Base-by-base conservation (phyloP, 2,888 invertebrate species). In the Latrodectus hesperus region DNA sequence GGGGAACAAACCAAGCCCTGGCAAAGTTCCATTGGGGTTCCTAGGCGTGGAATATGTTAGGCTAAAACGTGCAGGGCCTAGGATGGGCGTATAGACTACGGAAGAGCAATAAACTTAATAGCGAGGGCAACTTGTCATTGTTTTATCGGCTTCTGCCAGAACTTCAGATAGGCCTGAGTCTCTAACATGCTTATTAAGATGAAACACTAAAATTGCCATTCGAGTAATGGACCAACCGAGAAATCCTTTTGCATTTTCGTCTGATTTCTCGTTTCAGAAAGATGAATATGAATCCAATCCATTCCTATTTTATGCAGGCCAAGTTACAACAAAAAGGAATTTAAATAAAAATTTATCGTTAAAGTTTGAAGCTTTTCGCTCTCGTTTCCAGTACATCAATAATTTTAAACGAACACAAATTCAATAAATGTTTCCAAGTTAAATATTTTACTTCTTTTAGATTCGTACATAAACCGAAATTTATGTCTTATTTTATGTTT, bases 81-180 rank as follows among this genome's bases (percentile, higher is more conserved):
- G 60, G 82, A 51, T 14, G 68, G 68, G 51, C 26, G 22, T 60
- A 12, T 51, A 49, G 67, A 74, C 67, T 72, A 65, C 67, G 77
- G 53, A 72, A 53, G 51, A 74, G 84, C 84, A 78, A 84, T 84
- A 84, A 84, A 79, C 78, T 78, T 68, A 84, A 84, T 84, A 78
- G 84, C 68, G 68, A 67, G 8, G 67, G 77, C 64, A 53, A 84
- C 74, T 84, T 79, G 78, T 84, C 84, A 84, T 84, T 84, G 84
- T 84, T 84, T 84, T 84, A 84, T 84, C 77, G 84, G 78, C 55
- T 55, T 14, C 77, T 70, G 82, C 73, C 80, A 79, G 53, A 60
- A 17, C 60, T 65, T 38, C 65, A 75, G 75, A 75, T 70, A 60
- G 55, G 70, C 53, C 22, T n/a, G 52, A 52, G 55, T n/a, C 22